Base-by-base conservation (phyloP, 2,113 vertebrate genomes). In the Phalacrocorax pelagicus region DNA sequence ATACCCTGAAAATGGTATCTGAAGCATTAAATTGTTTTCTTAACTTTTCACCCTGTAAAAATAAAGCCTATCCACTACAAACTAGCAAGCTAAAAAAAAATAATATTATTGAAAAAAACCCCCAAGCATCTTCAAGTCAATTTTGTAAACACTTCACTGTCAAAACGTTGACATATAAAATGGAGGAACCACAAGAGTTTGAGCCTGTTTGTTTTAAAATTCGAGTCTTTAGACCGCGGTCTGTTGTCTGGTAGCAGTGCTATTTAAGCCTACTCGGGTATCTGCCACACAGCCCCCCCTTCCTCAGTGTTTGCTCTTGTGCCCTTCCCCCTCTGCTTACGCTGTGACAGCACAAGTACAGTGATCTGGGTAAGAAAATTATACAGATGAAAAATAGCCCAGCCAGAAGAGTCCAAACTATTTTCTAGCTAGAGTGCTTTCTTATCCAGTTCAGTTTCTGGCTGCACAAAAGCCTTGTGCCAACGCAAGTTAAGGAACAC, bases 251-350 rank as follows among this genome's bases (percentile, higher is more conserved):
- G 46, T 19, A 86, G 72, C 77, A 84, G 47, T 38, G 80, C 89
- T 94, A 91, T 91, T 94, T 86, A 91, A 96, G 59, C 63, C 80
- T 92, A 32, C 86, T 63, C 91, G 94, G 86, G 59, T 86, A 91
- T 55, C 67, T 74, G 88, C 57, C 67, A 86, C 93, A 46, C 44
- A 9, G 17, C 42, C 51, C 38, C 70, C 75, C 84, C 2, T 72
- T 47, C 59, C 40, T 1, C 4, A 75, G 38, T 19, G 78, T 91
- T 91, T 96, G 78, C 90, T 77, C 87, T 44, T 23, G 36, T 42
- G 58, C 93, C 94, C 94, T 92, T 93, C 93, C 90, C 93, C 94
- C 96, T 78, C 32, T 0, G 0, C 61, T 75, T 49, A 3, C 34
- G 84, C 93, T 94, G 61, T 55, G 90, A 88, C 67, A 92, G 96